phyloP scores from a whole-genome alignment of 53 echinoderm and acorn worm species.

The Hippasteria phrygiana region DNA sequence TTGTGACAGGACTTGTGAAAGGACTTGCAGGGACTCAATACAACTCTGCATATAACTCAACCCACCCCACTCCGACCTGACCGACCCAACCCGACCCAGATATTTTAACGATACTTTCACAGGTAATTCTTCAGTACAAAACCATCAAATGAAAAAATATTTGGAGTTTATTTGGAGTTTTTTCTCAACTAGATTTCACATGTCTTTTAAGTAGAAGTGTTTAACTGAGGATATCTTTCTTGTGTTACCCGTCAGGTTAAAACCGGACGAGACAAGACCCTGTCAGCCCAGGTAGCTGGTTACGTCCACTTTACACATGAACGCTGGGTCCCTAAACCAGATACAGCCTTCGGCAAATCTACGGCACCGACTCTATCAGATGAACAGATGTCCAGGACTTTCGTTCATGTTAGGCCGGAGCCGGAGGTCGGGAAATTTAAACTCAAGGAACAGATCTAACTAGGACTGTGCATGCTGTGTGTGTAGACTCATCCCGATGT shows the following conservation, averaged over 20 bases:
- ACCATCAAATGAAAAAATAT: too few relatives aligned
- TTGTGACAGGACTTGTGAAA: too few relatives aligned
- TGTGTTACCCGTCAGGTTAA: constrained; percentile 48
- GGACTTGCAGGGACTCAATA: too few relatives aligned
- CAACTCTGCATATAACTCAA: too few relatives aligned
- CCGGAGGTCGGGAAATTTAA: constrained; percentile 74
- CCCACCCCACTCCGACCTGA: too few relatives aligned
- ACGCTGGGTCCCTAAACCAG: constrained; percentile 64
- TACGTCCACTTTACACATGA: constrained; percentile 69
- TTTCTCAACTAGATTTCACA: too few relatives aligned
- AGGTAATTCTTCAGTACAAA: too few relatives aligned
- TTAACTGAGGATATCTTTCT: neutral
- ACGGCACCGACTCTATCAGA: constrained; percentile 73
- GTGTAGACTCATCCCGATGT: too few relatives aligned
- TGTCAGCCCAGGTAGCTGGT: constrained; percentile 77
- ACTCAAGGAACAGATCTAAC: constrained; percentile 73
- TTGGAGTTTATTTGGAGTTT: too few relatives aligned
- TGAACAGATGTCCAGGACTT: constrained; percentile 68
- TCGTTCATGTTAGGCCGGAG: constrained; percentile 78
- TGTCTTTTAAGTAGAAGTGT: too few relatives aligned
- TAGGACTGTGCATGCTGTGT: neutral
- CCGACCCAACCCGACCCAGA: too few relatives aligned
- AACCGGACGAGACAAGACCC: constrained; percentile 75
- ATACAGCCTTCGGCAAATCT: constrained; percentile 46
- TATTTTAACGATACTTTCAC: too few relatives aligned